A percentile compares a stretch with the other conserved stretches of the same genome.
Conservation (phyloP, 2,113 vertebrate genomes). For the Butorides virescens region DNA sequence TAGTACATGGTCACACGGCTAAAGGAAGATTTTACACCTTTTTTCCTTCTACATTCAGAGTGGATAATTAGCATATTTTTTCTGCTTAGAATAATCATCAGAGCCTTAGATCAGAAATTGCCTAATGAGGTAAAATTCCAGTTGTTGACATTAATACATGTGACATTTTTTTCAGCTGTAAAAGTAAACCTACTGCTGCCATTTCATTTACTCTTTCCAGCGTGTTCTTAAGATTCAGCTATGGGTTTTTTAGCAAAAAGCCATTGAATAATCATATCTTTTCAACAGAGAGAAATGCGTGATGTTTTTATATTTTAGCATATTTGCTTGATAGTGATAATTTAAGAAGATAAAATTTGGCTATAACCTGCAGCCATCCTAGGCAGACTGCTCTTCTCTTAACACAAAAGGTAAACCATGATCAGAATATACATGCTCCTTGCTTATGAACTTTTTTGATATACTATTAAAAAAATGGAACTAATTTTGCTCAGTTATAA, state of each 20-base stretch:
- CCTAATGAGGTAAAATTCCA: constrained; percentile 90
- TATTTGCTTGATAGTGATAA: neutral
- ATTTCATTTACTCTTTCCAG: constrained; percentile 71
- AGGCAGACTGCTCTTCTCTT: neutral
- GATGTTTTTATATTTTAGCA: constrained; percentile 5
- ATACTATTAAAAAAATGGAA: neutral
- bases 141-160: constrained; percentile 88
- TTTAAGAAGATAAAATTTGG: constrained; percentile 47
- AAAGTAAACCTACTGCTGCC: constrained; percentile 75
- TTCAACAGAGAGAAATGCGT: constrained; percentile 16
- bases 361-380: neutral
- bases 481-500: neutral
- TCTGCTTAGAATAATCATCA: constrained; percentile 90
- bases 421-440: neutral
- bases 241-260: constrained; percentile 28
- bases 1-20: constrained; percentile 89
- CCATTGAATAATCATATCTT: constrained; percentile 15
- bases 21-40: constrained; percentile 90
- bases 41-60: constrained; percentile 82
- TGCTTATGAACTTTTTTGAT: neutral
- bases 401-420: constrained; percentile 7
- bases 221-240: constrained; percentile 34
- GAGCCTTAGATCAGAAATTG: constrained; percentile 87
- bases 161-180: constrained; percentile 80
- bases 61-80: constrained; percentile 88